These are phyloP conservation scores for Aythya baeri DNA, from an alignment of 2,113 vertebrate species.

Conservation along the genomic window DNA sequence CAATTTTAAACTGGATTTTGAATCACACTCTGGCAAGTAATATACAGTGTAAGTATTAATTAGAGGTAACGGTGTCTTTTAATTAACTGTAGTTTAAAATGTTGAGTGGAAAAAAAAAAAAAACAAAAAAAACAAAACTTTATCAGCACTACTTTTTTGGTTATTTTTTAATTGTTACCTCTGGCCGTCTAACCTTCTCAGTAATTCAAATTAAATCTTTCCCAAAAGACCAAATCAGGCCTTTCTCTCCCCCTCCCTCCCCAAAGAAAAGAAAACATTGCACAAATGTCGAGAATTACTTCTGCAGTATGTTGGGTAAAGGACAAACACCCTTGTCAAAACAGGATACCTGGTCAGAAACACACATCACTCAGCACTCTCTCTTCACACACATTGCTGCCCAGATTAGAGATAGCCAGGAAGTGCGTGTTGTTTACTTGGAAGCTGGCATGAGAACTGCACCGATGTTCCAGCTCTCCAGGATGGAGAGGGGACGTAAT, in stretches of 20 bases:
- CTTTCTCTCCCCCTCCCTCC: background rate
- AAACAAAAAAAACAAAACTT: background rate
- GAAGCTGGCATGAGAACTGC: constrained; percentile 55
- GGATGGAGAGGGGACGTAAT: background rate
- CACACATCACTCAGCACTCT: constrained; percentile 35
- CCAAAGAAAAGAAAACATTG: background rate
- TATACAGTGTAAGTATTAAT: background rate
- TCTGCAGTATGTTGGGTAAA: constrained; percentile 40
- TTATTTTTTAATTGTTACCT: constrained; percentile 42
- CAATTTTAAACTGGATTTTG: constrained; percentile 3
- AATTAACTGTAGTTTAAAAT: constrained; percentile 2
- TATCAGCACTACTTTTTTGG: background rate
- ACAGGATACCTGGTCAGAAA: constrained; percentile 72
- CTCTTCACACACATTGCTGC: constrained; percentile 56
- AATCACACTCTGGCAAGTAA: background rate
- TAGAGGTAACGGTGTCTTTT: background rate
- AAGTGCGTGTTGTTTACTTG: constrained; percentile 66
- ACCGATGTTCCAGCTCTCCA: background rate
- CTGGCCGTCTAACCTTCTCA: constrained; percentile 5
- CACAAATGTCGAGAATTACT: constrained; percentile 31
- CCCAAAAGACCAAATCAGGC: constrained; percentile 59
- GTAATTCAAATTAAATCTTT: constrained; percentile 58
- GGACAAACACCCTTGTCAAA: constrained; percentile 71
- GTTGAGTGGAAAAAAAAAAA: background rate
- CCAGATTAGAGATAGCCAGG: constrained; percentile 70